Percentiles rank a stretch among this genome's conserved stretches.
Conservation (phyloP, 2,888 invertebrate genomes). For the Anoncus sp. region DNA sequence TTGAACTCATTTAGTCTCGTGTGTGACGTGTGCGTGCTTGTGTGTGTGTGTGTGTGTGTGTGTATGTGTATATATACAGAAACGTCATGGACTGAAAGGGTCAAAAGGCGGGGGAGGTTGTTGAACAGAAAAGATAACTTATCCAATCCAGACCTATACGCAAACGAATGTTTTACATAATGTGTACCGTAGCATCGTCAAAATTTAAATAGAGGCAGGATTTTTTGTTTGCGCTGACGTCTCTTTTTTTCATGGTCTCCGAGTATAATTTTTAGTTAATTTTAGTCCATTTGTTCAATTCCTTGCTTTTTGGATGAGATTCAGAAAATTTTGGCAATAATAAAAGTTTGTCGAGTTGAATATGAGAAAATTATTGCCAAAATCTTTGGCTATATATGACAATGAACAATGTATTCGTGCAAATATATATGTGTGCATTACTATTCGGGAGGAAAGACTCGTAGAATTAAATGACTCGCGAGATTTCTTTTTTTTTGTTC, state of each 20-base stretch:
- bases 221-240: no score
- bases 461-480: slow-evolving; percentile 56
- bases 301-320: no score
- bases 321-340: no score
- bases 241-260: no score
- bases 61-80: not conserved
- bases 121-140: slow-evolving; percentile 52
- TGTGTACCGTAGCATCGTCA: slow-evolving; percentile 1
- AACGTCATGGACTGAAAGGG: not conserved
- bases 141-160: slow-evolving; percentile 47
- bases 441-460: slow-evolving; percentile 28
- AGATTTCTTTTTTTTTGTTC: slow-evolving; percentile 54
- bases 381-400: no score
- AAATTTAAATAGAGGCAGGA: no score
- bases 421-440: not conserved
- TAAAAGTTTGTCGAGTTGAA: no score
- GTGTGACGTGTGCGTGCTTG: not conserved
- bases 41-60: not conserved
- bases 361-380: no score
- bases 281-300: no score
- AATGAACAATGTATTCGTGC: no score
- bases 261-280: no score
- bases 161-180: slow-evolving; percentile 53
- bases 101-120: not conserved
- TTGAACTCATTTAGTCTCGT: slow-evolving; percentile 77